Percentiles rank a stretch among this genome's conserved stretches.
Evolutionary conservation across 1,140 invertebrate species (phyloP).

Genomic region (Olivierus martensii): DNA sequence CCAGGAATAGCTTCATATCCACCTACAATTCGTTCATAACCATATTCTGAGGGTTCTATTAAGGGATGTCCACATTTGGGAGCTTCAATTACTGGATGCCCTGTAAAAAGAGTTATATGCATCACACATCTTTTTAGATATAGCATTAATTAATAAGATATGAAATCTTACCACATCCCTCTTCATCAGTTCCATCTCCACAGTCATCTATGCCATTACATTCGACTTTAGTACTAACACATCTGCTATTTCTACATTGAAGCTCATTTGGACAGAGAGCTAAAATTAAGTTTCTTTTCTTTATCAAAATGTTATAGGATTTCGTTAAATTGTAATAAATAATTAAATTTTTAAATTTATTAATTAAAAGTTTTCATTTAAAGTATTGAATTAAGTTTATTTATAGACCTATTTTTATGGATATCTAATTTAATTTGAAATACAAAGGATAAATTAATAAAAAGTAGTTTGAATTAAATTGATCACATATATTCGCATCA

Average conservation of each 20-base stretch:
- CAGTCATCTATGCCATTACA: conserved; percentile 13
- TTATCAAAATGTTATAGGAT: background rate
- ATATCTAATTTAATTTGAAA: too few relatives aligned
- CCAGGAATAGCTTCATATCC: conserved; percentile 56
- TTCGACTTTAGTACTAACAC: background rate
- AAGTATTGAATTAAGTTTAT: too few relatives aligned
- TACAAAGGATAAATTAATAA: too few relatives aligned
- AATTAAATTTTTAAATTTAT: background rate
- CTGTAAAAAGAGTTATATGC: conserved; percentile 24
- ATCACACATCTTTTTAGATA: conserved; percentile 20
- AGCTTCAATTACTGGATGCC: conserved; percentile 44
- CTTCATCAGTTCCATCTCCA: conserved; percentile 12
- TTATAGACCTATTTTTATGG: too few relatives aligned
- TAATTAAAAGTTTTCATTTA: background rate
- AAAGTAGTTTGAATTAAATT: background rate
- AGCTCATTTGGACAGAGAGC: background rate
- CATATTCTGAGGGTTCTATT: background rate
- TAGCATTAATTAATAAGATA: too few relatives aligned
- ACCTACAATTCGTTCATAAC: conserved; percentile 54
- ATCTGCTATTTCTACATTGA: conserved; percentile 7
- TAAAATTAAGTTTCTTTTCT: background rate
- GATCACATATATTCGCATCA: too few relatives aligned
- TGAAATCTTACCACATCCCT: conserved; percentile 6
- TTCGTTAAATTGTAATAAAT: background rate
- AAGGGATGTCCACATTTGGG: background rate